Evolutionary conservation across 2,888 invertebrate genomes (phyloP).

Genomic region (Acrocera orbiculus): DNA sequence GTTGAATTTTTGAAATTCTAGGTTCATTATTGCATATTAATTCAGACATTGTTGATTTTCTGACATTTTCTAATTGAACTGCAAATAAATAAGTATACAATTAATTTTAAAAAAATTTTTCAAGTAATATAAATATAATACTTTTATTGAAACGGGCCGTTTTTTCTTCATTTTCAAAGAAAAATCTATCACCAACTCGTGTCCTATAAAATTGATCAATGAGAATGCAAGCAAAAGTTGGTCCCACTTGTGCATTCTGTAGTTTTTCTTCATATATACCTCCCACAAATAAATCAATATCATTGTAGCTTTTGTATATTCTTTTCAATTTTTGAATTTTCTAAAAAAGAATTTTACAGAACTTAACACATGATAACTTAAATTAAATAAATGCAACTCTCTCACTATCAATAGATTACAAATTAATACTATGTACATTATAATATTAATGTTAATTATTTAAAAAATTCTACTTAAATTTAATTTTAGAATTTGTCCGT

Average conservation of each 20-base stretch:
- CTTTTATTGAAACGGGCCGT: constrained; percentile 46
- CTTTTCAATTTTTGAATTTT: constrained; percentile 42
- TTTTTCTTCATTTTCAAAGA: constrained; percentile 55
- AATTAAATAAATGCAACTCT: too few species aligned
- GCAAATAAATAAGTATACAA: constrained; percentile 4
- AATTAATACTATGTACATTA: too few species aligned
- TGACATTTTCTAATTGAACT: constrained; percentile 59
- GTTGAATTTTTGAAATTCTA: too few species aligned
- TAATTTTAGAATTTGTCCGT: too few species aligned
- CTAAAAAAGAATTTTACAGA: too few species aligned
- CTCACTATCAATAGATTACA: too few species aligned
- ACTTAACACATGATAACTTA: constrained; percentile 6
- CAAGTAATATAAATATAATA: constrained; percentile 8
- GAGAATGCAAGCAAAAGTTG: constrained; percentile 74
- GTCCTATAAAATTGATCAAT: constrained; percentile 76
- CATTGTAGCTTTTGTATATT: constrained; percentile 54
- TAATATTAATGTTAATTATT: too few species aligned
- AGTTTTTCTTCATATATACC: constrained; percentile 64
- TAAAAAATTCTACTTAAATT: too few species aligned
- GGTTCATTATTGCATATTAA: constrained; percentile 69
- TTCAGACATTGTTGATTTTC: constrained; percentile 58
- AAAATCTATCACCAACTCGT: constrained; percentile 70
- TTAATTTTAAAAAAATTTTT: neutral
- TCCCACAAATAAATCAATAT: constrained; percentile 74
- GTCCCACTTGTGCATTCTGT: constrained; percentile 61